Percentiles rank a stretch among this genome's conserved stretches.
Evolutionary conservation across 2,113 vertebrate genomes (phyloP).

Genomic region (Epinephelus fuscoguttatus): DNA sequence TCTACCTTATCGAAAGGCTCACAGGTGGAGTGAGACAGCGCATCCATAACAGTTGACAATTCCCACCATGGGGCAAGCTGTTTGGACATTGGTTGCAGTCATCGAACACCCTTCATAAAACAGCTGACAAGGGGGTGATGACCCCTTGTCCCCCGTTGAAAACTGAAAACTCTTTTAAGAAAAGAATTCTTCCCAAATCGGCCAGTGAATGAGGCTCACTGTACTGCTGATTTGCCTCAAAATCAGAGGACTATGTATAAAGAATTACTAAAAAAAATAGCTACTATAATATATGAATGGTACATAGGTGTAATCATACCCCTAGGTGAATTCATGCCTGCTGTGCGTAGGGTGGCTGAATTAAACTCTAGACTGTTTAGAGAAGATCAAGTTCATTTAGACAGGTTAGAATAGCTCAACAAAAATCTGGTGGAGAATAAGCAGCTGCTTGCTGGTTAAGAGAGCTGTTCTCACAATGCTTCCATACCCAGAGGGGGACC

Average conservation of each 20-base stretch:
- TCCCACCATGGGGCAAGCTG: no score
- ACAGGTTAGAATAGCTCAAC: conserved; percentile 5
- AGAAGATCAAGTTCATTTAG: conserved; percentile 8
- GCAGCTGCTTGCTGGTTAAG: conserved; percentile 26
- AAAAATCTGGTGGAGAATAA: conserved; percentile 26
- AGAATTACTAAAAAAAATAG: background rate
- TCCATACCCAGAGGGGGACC: conserved; percentile 8
- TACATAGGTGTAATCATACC: background rate
- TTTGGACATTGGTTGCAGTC: no score
- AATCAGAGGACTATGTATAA: background rate
- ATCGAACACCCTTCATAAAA: no score
- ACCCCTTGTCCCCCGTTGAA: no score
- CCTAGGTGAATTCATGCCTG: conserved; percentile 3
- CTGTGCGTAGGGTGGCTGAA: background rate
- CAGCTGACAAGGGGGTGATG: no score
- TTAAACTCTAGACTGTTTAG: conserved; percentile 3
- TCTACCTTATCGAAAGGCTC: no score
- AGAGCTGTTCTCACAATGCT: background rate
- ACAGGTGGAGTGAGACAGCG: no score
- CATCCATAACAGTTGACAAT: no score
- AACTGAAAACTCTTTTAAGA: no score
- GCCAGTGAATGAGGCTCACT: no score
- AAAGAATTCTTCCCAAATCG: no score
- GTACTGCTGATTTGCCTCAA: background rate
- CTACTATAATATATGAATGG: no score